Percentiles rank a stretch among this genome's conserved stretches.
These are phyloP conservation scores for Mystacides longicornis DNA, from an alignment of 2,888 invertebrate genomes.

Conservation along the genomic window DNA sequence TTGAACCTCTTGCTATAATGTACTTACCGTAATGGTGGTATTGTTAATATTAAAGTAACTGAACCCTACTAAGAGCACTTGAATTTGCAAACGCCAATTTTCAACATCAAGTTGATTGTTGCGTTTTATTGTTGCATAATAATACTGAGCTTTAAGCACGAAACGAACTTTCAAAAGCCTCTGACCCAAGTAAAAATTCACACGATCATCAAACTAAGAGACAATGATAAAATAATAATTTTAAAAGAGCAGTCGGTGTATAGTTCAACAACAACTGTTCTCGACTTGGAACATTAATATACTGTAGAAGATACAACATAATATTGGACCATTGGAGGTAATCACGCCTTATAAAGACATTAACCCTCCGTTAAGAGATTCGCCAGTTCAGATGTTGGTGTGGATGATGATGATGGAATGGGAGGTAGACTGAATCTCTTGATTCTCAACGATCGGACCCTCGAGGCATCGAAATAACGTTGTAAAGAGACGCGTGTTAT, in stretches of 20 bases:
- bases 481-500: constrained; percentile 12
- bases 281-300: constrained; percentile 1
- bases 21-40: too few species aligned
- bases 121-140: too few species aligned
- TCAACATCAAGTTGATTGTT: too few species aligned
- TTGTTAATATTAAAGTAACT: too few species aligned
- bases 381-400: background rate
- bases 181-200: background rate
- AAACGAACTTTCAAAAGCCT: too few species aligned
- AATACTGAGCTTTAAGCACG: too few species aligned
- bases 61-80: too few species aligned
- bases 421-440: background rate
- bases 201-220: constrained; percentile 1
- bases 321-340: constrained; percentile 9
- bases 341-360: constrained; percentile 19
- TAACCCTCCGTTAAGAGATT: constrained; percentile 19
- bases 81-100: too few species aligned
- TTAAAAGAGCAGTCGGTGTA: background rate
- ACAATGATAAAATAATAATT: background rate
- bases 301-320: too few species aligned
- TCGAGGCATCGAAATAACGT: constrained; percentile 10
- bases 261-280: background rate
- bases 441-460: constrained; percentile 5
- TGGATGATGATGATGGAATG: too few species aligned
- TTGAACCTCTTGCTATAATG: too few species aligned